Evolutionary conservation across 2,113 vertebrate species (phyloP).

Genomic region (Nerophis ophidion): DNA sequence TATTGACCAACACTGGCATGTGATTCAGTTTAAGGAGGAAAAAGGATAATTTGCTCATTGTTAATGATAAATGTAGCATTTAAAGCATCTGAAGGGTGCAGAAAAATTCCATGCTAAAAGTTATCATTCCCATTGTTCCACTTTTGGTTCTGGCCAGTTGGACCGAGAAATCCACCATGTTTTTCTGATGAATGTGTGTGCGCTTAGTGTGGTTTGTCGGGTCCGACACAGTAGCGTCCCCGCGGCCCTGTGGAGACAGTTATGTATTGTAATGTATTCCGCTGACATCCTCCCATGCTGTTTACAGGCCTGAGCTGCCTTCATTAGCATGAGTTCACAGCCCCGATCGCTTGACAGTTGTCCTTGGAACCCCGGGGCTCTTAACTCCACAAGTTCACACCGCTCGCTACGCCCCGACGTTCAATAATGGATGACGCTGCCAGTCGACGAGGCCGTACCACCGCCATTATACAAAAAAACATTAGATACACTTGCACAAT

Average conservation of each 20-base stretch:
- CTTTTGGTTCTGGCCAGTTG: background rate
- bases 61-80: too few species aligned
- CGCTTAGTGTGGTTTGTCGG: conserved; percentile 21
- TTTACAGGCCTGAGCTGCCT: conserved; percentile 74
- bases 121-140: background rate
- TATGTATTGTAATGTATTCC: conserved; percentile 82
- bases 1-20: background rate
- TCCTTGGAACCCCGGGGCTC: conserved; percentile 72
- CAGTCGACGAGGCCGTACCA: background rate
- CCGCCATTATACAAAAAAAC: too few species aligned
- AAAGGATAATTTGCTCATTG: too few species aligned
- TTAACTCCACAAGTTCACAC: conserved; percentile 65
- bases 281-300: conserved; percentile 73
- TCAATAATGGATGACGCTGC: conserved; percentile 52
- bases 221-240: conserved; percentile 43
- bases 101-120: too few species aligned
- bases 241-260: conserved; percentile 69
- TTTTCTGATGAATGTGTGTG: conserved; percentile 8
- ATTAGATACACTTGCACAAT: too few species aligned
- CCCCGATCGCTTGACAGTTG: conserved; percentile 72
- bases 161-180: background rate
- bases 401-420: conserved; percentile 50
- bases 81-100: too few species aligned
- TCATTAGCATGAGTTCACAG: conserved; percentile 77
- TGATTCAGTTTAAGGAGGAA: too few species aligned